Evolutionary conservation across 2,113 vertebrate genomes (phyloP), one percentile per base, ranked within the genome.

Genomic region (Trachemys scripta): DNA sequence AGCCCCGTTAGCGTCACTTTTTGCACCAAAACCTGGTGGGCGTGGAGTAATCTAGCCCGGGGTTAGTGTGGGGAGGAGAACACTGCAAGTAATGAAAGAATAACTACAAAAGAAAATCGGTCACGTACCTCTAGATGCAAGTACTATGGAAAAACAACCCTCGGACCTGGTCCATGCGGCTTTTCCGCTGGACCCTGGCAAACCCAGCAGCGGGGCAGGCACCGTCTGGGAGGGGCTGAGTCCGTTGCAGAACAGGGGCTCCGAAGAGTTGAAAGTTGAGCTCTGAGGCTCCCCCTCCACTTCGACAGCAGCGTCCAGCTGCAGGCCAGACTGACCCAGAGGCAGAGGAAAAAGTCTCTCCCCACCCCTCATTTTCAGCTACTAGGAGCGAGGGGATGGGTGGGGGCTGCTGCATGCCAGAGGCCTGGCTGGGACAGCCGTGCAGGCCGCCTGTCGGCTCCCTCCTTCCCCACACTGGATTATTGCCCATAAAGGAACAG

Each of bases 61-160:
- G 31, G 62, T n/a, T 65, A n/a, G 6, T 35, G 54, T 19, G 0
- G 0, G 5, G 0, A 49, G 3, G 0, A 0, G 69, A 2, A 24
- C 1, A 10, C 16, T 4, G 78, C 35, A 29, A 8, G 0, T 35
- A 11, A 27, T 49, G 45, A 16, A 6, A 12, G 38, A 20, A 24
- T 79, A 49, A 49, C 27, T 49, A 35, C 51, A 7, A 16, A 54
- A 38, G n/a, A 24, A 35, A 38, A 38, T 9, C 10, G 42, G 31
- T 69, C 62, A 35, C 16, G 35, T 69, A 17, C 62, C 31, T 16
- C 10, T 4, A n/a, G 62, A 17, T 19, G 62, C 62, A 8, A 69
- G 35, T 17, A n/a, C 8, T 35, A 17, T 19, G 62, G 62, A 35
- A 69, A n/a, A n/a, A 17, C 14, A 16, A n/a, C 35, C 62, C 62